Conservation (phyloP, 2,888 invertebrate genomes). For the Macrophya alboannulata region DNA sequence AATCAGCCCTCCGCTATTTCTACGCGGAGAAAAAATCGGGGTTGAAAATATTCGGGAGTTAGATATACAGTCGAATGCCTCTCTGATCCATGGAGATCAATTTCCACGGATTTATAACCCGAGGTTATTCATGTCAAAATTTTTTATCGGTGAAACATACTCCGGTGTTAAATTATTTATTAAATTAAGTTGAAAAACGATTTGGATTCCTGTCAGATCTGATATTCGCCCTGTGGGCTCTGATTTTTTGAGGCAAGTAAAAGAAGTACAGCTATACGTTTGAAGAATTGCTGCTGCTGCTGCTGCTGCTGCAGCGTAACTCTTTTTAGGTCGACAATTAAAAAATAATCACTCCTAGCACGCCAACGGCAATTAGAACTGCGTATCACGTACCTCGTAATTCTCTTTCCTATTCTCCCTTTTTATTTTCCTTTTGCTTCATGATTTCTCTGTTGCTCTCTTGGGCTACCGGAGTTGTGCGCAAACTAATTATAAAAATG, state of each 20-base stretch:
- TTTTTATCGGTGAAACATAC: neutral
- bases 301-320: neutral
- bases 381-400: constrained; percentile 71
- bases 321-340: constrained; percentile 69
- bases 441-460: constrained; percentile 54
- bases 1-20: neutral
- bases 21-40: neutral
- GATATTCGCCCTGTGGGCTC: neutral
- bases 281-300: neutral
- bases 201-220: neutral
- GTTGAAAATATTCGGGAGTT: constrained; percentile 11
- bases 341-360: constrained; percentile 76
- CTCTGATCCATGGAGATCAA: neutral
- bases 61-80: neutral
- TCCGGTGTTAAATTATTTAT: neutral
- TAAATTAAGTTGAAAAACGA: neutral
- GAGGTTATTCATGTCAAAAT: neutral
- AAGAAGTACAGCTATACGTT: neutral
- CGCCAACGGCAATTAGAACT: constrained; percentile 72
- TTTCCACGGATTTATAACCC: neutral
- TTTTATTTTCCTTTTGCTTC: constrained; percentile 55
- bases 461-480: constrained; percentile 60
- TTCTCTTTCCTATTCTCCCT: constrained; percentile 59
- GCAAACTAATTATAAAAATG: constrained; percentile 76
- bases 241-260: neutral